Evolutionary conservation across 1,140 invertebrate genomes (phyloP).

Genomic region (Reticulitermes speratus): DNA sequence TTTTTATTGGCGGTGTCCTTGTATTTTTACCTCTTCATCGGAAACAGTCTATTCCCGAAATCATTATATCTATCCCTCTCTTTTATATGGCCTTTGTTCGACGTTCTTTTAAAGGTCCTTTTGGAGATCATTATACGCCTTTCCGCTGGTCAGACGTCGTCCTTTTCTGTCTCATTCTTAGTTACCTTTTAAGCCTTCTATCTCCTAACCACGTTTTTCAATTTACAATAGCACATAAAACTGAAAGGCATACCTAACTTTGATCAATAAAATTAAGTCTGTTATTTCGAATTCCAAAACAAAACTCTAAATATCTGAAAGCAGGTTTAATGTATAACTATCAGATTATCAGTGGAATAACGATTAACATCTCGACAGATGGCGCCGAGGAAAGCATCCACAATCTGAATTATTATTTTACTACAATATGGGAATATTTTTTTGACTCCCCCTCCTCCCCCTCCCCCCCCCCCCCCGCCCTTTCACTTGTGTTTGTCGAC

Average conservation of each 20-base stretch:
- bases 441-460: too few relatives aligned
- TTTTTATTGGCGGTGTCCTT: slow-evolving; percentile 16
- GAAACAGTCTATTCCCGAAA: neutral
- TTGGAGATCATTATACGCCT: neutral
- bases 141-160: neutral
- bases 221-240: neutral
- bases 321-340: neutral
- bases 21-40: neutral
- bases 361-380: neutral
- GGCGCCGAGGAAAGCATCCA: neutral
- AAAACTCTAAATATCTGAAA: neutral
- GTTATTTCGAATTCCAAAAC: neutral
- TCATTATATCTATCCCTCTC: neutral
- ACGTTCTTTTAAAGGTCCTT: neutral
- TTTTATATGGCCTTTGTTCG: neutral
- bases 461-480: too few relatives aligned
- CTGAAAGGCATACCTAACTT: neutral
- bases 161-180: neutral
- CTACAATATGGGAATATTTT: too few relatives aligned
- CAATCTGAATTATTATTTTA: too few relatives aligned
- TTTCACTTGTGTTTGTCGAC: too few relatives aligned
- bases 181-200: neutral
- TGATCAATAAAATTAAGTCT: neutral
- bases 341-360: neutral
- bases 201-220: neutral